Percentiles rank a stretch among this genome's conserved stretches.
phyloP scores from a whole-genome alignment of 2,797 vertebrate genomes.

The Tenualosa ilisha region DNA sequence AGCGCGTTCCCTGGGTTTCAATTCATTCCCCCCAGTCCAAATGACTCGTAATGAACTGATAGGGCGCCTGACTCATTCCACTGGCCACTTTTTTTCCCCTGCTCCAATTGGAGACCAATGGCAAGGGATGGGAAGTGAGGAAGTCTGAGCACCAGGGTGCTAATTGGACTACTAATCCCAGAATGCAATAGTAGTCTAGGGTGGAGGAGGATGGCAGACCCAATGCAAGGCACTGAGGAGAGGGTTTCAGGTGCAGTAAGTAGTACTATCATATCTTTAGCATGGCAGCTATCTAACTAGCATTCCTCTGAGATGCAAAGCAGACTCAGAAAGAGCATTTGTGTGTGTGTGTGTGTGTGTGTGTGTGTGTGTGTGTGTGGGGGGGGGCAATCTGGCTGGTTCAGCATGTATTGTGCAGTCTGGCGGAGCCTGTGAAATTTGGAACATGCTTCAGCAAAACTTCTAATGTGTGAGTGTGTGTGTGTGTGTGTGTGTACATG shows the following conservation, averaged over 20 bases:
- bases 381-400: neutral
- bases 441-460: neutral
- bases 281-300: neutral
- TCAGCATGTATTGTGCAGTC: neutral
- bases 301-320: neutral
- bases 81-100: neutral
- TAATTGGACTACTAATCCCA: neutral
- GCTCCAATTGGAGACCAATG: neutral
- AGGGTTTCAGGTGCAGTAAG: neutral
- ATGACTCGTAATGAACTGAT: constrained; percentile 38
- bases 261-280: neutral
- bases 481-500: neutral
- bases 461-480: neutral
- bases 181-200: neutral
- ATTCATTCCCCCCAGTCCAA: constrained; percentile 37
- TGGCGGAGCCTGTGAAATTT: neutral
- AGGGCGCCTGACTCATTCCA: constrained; percentile 22
- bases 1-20: constrained; percentile 38
- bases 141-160: neutral
- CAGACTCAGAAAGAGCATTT: neutral
- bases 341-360: neutral
- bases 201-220: neutral
- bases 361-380: neutral
- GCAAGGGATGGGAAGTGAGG: neutral
- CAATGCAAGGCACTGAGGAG: neutral